Evolutionary conservation across 2,888 invertebrate species (phyloP).

Genomic region (Leptinotarsa juncta): DNA sequence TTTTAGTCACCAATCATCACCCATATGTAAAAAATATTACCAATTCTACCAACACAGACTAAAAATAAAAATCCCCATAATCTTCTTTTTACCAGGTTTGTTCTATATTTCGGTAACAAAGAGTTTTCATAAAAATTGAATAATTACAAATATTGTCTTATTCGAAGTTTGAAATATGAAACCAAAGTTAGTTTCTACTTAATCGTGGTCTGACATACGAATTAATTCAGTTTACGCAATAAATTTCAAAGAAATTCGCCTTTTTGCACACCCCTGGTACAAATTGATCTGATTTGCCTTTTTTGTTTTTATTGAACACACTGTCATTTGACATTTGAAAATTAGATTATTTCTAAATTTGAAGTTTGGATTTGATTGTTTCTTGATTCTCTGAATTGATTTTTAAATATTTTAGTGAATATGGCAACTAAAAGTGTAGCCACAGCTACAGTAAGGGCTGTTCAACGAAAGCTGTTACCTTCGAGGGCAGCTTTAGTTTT

Average conservation of each 20-base stretch:
- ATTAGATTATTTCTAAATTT: not conserved
- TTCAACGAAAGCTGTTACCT: constrained; percentile 83
- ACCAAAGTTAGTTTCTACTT: not conserved
- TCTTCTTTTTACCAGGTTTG: not conserved
- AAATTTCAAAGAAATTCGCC: not conserved
- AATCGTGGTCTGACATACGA: too few species aligned
- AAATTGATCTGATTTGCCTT: not conserved
- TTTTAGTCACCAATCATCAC: constrained; percentile 18
- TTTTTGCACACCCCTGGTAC: not conserved
- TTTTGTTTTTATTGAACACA: not conserved
- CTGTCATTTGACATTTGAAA: not conserved
- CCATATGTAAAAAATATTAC: constrained; percentile 4
- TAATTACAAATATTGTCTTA: not conserved
- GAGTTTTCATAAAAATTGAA: not conserved
- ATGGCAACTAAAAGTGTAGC: constrained; percentile 86
- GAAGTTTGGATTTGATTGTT: not conserved
- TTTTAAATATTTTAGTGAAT: constrained; percentile 44
- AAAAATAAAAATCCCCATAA: not conserved
- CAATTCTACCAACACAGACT: not conserved
- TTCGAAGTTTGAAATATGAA: not conserved
- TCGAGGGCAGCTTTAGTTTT: constrained; percentile 86
- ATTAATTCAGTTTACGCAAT: too few species aligned
- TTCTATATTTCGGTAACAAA: not conserved
- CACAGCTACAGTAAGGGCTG: constrained; percentile 89
- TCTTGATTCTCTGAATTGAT: not conserved